phyloP scores from a whole-genome alignment of 2,113 vertebrate genomes.

The Acrocephalus arundinaceus region DNA sequence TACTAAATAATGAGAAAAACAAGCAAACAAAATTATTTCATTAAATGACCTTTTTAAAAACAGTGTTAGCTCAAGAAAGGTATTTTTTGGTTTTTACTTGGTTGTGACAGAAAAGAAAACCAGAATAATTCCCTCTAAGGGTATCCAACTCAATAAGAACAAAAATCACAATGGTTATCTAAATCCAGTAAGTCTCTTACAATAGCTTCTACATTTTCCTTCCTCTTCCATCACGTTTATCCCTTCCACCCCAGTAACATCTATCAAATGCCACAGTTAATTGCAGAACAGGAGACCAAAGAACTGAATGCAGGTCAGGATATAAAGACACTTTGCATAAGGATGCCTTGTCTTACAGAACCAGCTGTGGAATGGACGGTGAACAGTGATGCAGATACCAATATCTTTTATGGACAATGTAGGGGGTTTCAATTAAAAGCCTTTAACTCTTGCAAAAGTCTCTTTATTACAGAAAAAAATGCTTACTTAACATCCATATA shows the following conservation, averaged over 20 bases:
- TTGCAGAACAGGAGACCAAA: background rate
- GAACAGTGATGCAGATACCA: background rate
- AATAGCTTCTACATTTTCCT: background rate
- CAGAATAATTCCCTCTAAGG: background rate
- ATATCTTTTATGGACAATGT: background rate
- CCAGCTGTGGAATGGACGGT: background rate
- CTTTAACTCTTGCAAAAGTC: background rate
- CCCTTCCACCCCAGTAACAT: background rate
- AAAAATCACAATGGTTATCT: background rate
- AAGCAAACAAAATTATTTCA: slow-evolving; percentile 5
- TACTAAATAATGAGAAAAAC: slow-evolving; percentile 17
- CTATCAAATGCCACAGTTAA: background rate
- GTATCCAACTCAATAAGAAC: background rate
- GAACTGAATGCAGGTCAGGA: background rate
- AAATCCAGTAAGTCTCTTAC: background rate
- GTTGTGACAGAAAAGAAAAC: background rate
- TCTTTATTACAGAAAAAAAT: background rate
- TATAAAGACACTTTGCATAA: background rate
- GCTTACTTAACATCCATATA: background rate
- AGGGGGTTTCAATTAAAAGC: background rate
- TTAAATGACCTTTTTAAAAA: background rate
- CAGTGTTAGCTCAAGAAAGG: background rate
- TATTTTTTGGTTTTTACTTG: background rate
- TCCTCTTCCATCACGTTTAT: background rate
- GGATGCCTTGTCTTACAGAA: background rate